Evolutionary conservation across 2,888 invertebrate genomes (phyloP).

Genomic region (Orthosia incerta): DNA sequence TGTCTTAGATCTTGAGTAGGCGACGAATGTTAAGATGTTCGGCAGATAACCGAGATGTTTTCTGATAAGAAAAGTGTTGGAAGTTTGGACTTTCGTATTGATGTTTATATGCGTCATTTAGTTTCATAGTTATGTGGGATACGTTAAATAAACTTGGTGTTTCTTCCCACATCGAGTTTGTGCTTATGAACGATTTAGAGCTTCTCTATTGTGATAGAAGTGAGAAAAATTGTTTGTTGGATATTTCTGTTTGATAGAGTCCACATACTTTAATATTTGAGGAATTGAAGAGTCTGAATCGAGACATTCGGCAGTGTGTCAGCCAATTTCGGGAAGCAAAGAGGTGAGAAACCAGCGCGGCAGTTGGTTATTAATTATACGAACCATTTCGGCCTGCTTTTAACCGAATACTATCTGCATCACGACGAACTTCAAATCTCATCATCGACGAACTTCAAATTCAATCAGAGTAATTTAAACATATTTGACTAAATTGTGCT

Average conservation of each 20-base stretch:
- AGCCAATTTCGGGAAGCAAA: too few species aligned
- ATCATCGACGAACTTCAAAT: too few species aligned
- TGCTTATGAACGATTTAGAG: not conserved
- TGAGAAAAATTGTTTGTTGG: not conserved
- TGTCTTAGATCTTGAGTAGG: conserved; percentile 37
- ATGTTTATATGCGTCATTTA: conserved; percentile 43
- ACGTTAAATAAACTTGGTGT: conserved; percentile 10
- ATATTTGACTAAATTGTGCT: too few species aligned
- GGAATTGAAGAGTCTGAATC: not conserved
- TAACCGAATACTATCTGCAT: too few species aligned
- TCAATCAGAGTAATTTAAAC: too few species aligned
- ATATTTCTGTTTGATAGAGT: not conserved
- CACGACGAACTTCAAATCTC: too few species aligned
- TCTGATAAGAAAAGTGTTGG: conserved; percentile 24
- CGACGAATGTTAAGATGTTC: conserved; percentile 50
- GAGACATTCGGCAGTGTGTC: too few species aligned
- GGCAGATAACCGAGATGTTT: conserved; percentile 40
- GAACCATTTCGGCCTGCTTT: too few species aligned
- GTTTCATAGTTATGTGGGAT: conserved; percentile 28
- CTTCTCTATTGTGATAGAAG: not conserved
- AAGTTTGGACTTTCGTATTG: conserved; percentile 7
- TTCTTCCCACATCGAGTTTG: not conserved
- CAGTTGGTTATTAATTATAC: too few species aligned
- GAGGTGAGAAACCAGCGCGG: too few species aligned
- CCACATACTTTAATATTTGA: not conserved